These are phyloP conservation scores for Entomobrya proxima DNA, from an alignment of 2,888 invertebrate genomes.

Conservation along the genomic window DNA sequence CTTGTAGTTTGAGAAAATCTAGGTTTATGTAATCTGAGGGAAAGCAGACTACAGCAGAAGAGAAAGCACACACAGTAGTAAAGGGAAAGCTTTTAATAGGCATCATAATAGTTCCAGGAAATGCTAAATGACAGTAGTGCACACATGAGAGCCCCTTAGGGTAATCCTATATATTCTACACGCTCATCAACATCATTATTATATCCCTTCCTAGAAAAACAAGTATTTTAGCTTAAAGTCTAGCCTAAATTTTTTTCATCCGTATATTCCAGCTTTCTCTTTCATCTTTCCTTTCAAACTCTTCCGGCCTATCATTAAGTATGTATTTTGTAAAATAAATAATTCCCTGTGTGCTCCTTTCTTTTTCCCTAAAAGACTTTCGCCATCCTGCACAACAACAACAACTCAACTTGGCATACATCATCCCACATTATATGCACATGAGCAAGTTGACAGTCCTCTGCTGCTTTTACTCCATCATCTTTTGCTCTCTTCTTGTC, in stretches of 20 bases:
- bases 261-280: not conserved
- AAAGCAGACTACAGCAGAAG: no score
- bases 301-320: not conserved
- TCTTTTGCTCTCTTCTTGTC: slow-evolving; percentile 28
- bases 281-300: no score
- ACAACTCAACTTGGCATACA: not conserved
- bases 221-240: no score
- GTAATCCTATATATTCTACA: not conserved
- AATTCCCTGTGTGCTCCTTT: not conserved
- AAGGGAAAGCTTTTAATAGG: not conserved
- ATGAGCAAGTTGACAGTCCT: slow-evolving; percentile 44
- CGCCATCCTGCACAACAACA: not conserved
- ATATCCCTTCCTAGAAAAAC: not conserved
- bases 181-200: not conserved
- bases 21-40: no score
- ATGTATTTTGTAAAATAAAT: not conserved
- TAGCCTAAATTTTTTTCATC: no score
- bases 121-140: not conserved
- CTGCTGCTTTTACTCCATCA: slow-evolving; percentile 8
- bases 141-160: not conserved
- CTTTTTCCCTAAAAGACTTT: not conserved
- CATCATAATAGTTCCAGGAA: not conserved
- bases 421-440: slow-evolving; percentile 38
- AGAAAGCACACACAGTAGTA: no score
- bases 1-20: no score